phyloP scores from a whole-genome alignment of 2,113 vertebrate species.

The Catharus minimus region DNA sequence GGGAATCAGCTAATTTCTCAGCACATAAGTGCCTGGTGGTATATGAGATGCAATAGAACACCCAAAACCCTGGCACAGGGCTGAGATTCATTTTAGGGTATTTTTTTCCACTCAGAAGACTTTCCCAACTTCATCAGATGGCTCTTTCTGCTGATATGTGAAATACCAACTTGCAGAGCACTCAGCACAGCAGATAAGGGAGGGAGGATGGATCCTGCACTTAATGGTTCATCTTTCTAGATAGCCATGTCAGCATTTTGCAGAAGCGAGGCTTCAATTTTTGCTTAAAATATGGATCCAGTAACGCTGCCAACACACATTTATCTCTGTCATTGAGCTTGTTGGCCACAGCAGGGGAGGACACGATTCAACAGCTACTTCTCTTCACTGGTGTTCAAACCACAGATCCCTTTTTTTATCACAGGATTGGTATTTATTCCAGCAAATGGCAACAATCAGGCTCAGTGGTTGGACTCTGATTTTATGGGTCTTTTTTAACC shows the following conservation, averaged over 20 bases:
- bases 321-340: conserved; percentile 54
- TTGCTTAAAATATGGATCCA: conserved; percentile 61
- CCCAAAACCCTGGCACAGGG: not conserved
- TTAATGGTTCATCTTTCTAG: not conserved
- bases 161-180: not conserved
- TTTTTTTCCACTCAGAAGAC: not conserved
- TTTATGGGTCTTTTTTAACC: not conserved
- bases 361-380: conserved; percentile 1
- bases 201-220: not conserved
- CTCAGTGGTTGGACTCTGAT: not conserved
- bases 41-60: not conserved
- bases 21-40: not conserved
- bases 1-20: not conserved
- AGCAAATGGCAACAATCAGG: not conserved
- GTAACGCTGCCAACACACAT: conserved; percentile 10
- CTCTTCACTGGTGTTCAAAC: not conserved
- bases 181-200: not conserved
- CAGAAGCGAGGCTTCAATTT: conserved; percentile 52
- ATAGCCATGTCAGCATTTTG: conserved; percentile 9
- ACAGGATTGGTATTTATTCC: not conserved
- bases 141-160: not conserved
- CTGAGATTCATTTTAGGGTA: not conserved
- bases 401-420: not conserved
- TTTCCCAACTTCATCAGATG: not conserved
- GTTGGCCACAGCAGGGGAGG: not conserved